Percentiles rank a stretch among this genome's conserved stretches.
Conservation (phyloP, 2,113 vertebrate species). For the Cavia aperea region DNA sequence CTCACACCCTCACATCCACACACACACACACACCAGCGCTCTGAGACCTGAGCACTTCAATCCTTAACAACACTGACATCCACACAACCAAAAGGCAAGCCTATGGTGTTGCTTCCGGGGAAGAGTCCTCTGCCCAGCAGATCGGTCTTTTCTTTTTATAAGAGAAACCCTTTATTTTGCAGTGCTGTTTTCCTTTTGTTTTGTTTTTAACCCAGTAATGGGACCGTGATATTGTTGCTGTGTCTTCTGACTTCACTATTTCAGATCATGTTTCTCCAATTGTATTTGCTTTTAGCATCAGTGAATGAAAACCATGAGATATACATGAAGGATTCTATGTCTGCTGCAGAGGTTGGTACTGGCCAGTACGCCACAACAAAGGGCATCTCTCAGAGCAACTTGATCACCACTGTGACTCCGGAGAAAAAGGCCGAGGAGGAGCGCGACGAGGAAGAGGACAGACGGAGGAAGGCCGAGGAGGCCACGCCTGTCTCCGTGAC, state of each 20-base stretch:
- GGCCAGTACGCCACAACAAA: constrained; percentile 90
- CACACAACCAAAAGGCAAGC: background rate
- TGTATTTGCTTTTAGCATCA: constrained; percentile 88
- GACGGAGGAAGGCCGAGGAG: constrained; percentile 75
- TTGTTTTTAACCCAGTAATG: background rate
- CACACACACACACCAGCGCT: background rate
- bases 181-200: background rate
- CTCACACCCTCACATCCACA: accelerated
- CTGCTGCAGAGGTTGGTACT: constrained; percentile 91
- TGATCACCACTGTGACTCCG: constrained; percentile 91
- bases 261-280: constrained; percentile 70
- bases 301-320: constrained; percentile 94
- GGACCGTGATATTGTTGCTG: background rate
- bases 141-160: background rate
- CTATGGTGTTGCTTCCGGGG: background rate
- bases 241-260: constrained; percentile 55
- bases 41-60: background rate
- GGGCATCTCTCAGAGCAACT: constrained; percentile 87
- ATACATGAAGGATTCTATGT: constrained; percentile 89
- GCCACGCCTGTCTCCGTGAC: constrained; percentile 74
- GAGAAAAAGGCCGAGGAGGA: constrained; percentile 93
- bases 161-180: background rate
- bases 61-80: background rate
- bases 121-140: background rate
- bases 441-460: constrained; percentile 81